Base-by-base conservation (phyloP, 2,888 invertebrate species). In the Ophion obscuratus region DNA sequence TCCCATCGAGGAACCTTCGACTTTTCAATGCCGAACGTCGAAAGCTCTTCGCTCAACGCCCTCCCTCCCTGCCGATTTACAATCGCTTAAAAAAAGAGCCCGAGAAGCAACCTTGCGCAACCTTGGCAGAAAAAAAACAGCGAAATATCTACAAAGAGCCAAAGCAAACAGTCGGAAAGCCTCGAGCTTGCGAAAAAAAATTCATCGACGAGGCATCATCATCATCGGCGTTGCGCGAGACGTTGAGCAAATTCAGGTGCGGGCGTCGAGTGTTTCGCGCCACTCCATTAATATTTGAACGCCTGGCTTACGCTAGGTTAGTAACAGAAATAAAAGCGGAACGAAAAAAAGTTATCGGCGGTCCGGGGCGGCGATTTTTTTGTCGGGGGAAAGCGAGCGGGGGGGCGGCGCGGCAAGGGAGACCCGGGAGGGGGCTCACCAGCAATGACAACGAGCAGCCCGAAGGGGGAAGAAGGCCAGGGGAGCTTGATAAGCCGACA, bases 261-360 rank as follows among this genome's bases (percentile, higher is more conserved):
- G 89, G 88, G 20, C 31, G 61, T 67, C 67, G 82, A 87, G 89
- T 70, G 87, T 87, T 85, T 86, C 81, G 44, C 59, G 67, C 44
- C 89, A 87, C 91, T 78, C 70, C 90, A 93, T 93, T 93, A 93
- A 92, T 93, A 92, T 93, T 93, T 93, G 92, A 92, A 93, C 92
- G 93, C 57, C 92, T 92, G 93, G 91, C 90, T 93, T 94, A 93
- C 91, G 93, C 93, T 94, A 94, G 94, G 93, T 94, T 94, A 94
- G 93, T 93, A 93, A 89, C 92, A 91, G 68, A 73, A 74, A 81
- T 74, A 67, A 75, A 91, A 91, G 61, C 27, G 2, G 44, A 59
- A 57, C 53, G 53, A 47, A 81, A 83, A 85, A 85, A 87, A 92
- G 90, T 92, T 92, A 93, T 92, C 92, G 87, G 84, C 83, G 83